Conservation (phyloP, 2,113 vertebrate genomes). For the Puffinus mauretanicus region DNA sequence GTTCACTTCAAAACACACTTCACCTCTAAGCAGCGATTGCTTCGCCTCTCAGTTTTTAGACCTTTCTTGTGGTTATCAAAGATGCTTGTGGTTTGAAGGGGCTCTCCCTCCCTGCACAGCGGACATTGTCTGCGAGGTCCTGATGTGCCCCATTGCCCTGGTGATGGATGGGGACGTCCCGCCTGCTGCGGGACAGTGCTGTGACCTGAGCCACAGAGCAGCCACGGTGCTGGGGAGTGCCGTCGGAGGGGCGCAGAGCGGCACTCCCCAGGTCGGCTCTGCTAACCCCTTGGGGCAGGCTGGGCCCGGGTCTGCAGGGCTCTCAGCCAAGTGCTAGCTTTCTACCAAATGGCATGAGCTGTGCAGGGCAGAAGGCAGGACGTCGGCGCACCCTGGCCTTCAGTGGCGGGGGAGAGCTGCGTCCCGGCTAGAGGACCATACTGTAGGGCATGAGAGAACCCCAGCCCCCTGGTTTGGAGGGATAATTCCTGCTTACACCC, state of each 20-base stretch:
- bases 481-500: not conserved
- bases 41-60: not conserved
- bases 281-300: not conserved
- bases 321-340: not conserved
- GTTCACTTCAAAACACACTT: not conserved
- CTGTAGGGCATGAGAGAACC: not conserved
- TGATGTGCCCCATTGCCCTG: not conserved
- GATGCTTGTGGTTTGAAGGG: not conserved
- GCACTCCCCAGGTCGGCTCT: not conserved
- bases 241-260: rapidly evolving
- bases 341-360: not conserved
- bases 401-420: not conserved
- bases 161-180: not conserved
- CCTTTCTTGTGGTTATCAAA: not conserved
- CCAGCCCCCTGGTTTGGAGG: not conserved
- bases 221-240: rapidly evolving
- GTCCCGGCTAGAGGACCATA: not conserved
- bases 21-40: not conserved
- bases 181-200: rapidly evolving
- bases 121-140: rapidly evolving
- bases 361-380: not conserved
- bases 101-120: not conserved
- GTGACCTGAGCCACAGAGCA: not conserved
- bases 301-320: not conserved
- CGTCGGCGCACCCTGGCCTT: rapidly evolving